Evolutionary conservation across 2,888 invertebrate species (phyloP).

Genomic region (Gonocerus acuteangulatus): DNA sequence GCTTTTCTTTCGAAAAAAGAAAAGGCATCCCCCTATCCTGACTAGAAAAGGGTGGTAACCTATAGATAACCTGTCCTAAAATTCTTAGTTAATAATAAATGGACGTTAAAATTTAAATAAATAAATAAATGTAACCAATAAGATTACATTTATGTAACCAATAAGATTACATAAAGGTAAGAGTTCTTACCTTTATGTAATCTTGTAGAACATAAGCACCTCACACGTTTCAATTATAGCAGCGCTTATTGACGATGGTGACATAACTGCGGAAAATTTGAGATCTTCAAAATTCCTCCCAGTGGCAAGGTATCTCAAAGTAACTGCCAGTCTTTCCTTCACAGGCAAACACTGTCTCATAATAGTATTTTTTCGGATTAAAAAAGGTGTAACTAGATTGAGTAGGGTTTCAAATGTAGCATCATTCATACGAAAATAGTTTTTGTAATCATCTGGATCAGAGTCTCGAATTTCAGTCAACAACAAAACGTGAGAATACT

Average conservation of each 20-base stretch:
- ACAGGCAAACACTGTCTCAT: no score
- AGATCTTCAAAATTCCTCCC: constrained; percentile 27
- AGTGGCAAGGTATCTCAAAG: constrained; percentile 28
- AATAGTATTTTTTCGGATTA: constrained; percentile 4
- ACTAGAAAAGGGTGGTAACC: no score
- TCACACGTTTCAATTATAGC: constrained; percentile 31
- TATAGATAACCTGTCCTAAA: no score
- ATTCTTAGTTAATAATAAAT: no score
- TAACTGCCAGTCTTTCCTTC: constrained; percentile 16
- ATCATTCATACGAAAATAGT: constrained; percentile 16
- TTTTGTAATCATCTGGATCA: constrained; percentile 11
- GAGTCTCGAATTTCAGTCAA: constrained; percentile 16
- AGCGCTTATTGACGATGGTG: constrained; percentile 22
- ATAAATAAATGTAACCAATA: no score
- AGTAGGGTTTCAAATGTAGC: constrained; percentile 12
- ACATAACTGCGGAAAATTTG: constrained; percentile 28
- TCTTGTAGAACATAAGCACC: constrained; percentile 33
- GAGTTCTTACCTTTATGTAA: constrained; percentile 16
- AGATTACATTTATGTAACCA: no score
- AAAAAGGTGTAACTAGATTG: constrained; percentile 17
- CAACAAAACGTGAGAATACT: constrained; percentile 8
- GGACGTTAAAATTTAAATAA: no score
- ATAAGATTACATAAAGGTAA: no score
- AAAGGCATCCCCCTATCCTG: no score
- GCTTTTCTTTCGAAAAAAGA: no score